Conservation (phyloP, 2,888 invertebrate species). For the Gastrophysa polygoni region DNA sequence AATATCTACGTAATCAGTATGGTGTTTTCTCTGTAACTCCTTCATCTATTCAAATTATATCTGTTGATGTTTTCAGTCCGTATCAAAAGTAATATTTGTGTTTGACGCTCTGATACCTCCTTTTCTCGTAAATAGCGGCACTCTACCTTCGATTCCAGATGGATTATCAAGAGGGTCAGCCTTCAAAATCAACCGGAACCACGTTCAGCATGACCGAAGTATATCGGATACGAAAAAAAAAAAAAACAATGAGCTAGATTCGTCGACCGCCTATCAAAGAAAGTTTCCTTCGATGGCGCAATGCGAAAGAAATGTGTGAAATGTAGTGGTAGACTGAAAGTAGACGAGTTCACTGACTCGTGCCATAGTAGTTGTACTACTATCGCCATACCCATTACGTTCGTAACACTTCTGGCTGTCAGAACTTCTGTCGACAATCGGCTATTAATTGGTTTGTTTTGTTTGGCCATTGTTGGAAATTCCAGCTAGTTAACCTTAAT, state of each 20-base stretch:
- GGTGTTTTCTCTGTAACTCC: no score
- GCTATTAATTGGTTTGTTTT: slow-evolving; percentile 11
- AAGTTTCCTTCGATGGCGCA: slow-evolving; percentile 56
- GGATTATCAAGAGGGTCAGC: background rate
- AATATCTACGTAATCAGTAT: no score
- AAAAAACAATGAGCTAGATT: slow-evolving; percentile 13
- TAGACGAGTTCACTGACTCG: slow-evolving; percentile 53
- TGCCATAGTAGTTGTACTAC: slow-evolving; percentile 6
- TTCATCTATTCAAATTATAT: no score
- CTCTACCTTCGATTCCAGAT: background rate
- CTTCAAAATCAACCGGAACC: background rate
- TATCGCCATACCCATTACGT: slow-evolving; percentile 44
- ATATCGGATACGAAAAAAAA: background rate
- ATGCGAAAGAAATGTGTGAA: slow-evolving; percentile 62
- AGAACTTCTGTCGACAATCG: slow-evolving; percentile 10
- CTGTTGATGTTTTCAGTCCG: no score
- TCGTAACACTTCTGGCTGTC: slow-evolving; percentile 40
- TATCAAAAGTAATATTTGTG: no score
- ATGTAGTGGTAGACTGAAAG: slow-evolving; percentile 59
- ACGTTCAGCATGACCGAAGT: background rate
- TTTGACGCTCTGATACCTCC: background rate
- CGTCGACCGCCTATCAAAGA: slow-evolving; percentile 26
- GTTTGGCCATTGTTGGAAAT: background rate
- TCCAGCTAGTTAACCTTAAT: background rate
- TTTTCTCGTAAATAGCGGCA: background rate